phyloP scores from a whole-genome alignment of 2,888 invertebrate genomes.

The Entomobrya proxima region DNA sequence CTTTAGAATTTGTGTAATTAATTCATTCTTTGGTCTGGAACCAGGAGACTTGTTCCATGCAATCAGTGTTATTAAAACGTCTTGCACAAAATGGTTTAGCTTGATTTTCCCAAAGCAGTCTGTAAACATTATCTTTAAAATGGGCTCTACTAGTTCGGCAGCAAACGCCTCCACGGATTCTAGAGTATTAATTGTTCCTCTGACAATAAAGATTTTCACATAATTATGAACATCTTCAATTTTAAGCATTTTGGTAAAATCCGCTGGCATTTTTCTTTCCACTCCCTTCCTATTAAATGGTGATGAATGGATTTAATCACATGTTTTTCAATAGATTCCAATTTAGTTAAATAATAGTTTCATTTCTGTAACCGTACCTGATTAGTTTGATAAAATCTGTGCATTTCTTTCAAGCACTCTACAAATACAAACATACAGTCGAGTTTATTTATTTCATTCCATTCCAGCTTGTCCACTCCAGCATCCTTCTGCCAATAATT shows the following conservation, averaged over 20 bases:
- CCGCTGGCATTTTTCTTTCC: not conserved
- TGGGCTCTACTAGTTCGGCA: constrained; percentile 73
- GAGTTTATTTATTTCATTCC: constrained; percentile 83
- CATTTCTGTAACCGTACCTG: too few species aligned
- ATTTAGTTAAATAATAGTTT: too few species aligned
- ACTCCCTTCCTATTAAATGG: too few species aligned
- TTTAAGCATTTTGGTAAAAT: not conserved
- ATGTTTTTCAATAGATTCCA: too few species aligned
- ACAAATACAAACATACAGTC: constrained; percentile 81
- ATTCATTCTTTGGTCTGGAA: constrained; percentile 77
- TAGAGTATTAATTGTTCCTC: constrained; percentile 81
- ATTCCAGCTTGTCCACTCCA: constrained; percentile 78
- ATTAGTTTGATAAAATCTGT: not conserved
- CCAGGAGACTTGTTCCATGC: constrained; percentile 80
- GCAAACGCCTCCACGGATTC: constrained; percentile 78
- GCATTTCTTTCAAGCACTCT: constrained; percentile 58
- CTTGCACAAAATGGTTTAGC: constrained; percentile 83
- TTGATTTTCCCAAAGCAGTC: constrained; percentile 77
- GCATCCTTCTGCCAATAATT: not conserved
- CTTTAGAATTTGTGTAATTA: constrained; percentile 79
- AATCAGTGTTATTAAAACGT: constrained; percentile 80
- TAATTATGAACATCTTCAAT: constrained; percentile 78
- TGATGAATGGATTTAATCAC: too few species aligned
- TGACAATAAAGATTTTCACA: constrained; percentile 82
- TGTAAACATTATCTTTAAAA: constrained; percentile 74